phyloP scores from a whole-genome alignment of 2,888 invertebrate species.

The Microplitis manilae region DNA sequence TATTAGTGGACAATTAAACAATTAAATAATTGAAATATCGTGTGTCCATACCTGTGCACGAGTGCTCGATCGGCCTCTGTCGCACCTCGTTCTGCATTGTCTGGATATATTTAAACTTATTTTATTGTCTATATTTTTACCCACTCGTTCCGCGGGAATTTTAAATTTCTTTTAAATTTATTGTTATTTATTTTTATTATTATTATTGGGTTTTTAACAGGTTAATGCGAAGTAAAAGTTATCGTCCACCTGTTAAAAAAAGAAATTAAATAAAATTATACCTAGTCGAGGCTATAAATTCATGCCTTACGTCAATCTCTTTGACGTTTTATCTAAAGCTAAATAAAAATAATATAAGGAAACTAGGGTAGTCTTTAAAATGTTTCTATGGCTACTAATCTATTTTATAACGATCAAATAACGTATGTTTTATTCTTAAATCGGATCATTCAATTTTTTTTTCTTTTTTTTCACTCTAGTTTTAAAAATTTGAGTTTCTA shows the following conservation, averaged over 20 bases:
- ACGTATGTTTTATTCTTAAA: too few relatives aligned
- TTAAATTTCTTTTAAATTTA: constrained; percentile 8
- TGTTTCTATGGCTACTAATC: constrained; percentile 9
- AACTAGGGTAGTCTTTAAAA: constrained; percentile 3
- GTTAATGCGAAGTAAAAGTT: constrained; percentile 38
- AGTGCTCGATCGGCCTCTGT: constrained; percentile 49
- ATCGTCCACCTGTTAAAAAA: constrained; percentile 50
- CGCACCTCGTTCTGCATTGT: constrained; percentile 52
- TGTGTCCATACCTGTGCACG: constrained; percentile 51
- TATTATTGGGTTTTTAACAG: constrained; percentile 26
- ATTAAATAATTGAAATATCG: constrained; percentile 30
- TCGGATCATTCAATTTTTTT: too few relatives aligned
- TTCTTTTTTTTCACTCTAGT: too few relatives aligned
- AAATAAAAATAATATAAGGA: constrained; percentile 5
- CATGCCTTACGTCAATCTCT: constrained; percentile 43
- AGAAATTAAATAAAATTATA: constrained; percentile 35
- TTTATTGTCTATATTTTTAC: constrained; percentile 7
- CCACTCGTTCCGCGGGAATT: constrained; percentile 18
- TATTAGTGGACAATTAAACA: constrained; percentile 28
- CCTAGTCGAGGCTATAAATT: neutral
- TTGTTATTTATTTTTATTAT: neutral
- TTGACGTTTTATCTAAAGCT: constrained; percentile 16
- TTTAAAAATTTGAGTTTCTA: too few relatives aligned
- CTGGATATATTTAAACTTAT: constrained; percentile 24
- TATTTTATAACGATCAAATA: neutral